A percentile compares a stretch with the other conserved stretches of the same genome.
These are phyloP conservation scores for Melanerpes aurifrons DNA, from an alignment of 2,113 vertebrate genomes.

Conservation along the genomic window DNA sequence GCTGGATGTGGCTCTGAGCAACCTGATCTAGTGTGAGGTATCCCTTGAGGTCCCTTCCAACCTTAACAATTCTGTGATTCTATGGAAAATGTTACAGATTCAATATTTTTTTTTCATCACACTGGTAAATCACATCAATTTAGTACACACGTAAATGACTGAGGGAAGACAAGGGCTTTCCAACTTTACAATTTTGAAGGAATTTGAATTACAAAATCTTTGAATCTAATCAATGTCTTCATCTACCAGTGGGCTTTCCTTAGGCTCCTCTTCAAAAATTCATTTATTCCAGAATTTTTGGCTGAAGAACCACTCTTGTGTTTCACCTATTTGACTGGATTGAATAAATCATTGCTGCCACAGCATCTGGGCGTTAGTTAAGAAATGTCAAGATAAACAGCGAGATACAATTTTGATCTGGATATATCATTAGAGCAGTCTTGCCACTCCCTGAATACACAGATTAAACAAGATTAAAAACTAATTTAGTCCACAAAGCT, in stretches of 20 bases:
- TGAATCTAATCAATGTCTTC: neutral
- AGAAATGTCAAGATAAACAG: neutral
- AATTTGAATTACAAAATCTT: neutral
- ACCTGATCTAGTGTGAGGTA: too few relatives aligned
- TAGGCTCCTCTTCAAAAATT: neutral
- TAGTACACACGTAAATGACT: neutral
- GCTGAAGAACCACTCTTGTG: neutral
- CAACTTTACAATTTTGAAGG: accelerated
- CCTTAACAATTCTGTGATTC: too few relatives aligned
- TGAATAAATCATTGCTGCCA: neutral
- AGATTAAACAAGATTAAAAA: neutral
- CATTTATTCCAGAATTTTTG: neutral
- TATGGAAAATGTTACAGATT: neutral
- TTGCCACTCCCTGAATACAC: neutral
- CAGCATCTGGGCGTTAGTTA: neutral
- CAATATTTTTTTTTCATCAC: neutral
- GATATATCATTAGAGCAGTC: neutral
- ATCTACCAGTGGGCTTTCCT: neutral
- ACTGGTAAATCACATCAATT: neutral
- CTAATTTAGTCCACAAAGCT: neutral
- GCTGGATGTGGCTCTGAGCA: too few relatives aligned
- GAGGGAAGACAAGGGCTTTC: neutral
- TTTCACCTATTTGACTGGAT: neutral
- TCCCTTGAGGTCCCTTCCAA: too few relatives aligned
- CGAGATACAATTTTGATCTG: neutral